Percentiles rank a stretch among this genome's conserved stretches.
These are phyloP conservation scores for Eilema caniola DNA, from an alignment of 2,888 invertebrate species.

Conservation along the genomic window DNA sequence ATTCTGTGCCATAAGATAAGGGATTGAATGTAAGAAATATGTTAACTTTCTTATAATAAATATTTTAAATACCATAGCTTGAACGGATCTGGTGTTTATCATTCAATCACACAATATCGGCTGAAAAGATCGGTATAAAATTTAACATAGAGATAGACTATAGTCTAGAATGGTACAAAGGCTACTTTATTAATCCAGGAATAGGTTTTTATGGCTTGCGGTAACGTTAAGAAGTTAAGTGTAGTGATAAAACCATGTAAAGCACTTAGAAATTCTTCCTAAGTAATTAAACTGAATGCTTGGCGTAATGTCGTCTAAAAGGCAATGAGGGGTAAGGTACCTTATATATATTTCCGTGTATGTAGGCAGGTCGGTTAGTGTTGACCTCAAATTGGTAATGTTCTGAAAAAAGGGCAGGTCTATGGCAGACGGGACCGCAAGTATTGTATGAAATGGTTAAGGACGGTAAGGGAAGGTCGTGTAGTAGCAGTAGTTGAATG, in stretches of 20 bases:
- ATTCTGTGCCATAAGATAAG: not conserved
- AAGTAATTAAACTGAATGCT: not conserved
- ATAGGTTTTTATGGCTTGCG: not conserved
- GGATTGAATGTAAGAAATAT: too few relatives aligned
- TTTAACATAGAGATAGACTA: not conserved
- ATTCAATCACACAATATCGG: not conserved
- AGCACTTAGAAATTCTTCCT: not conserved
- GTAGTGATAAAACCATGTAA: not conserved
- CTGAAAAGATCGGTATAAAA: not conserved
- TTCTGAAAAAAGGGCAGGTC: conserved; percentile 4
- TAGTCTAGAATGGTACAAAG: too few relatives aligned
- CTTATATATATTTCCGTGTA: conserved; percentile 3
- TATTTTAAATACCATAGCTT: not conserved
- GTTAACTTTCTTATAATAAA: too few relatives aligned
- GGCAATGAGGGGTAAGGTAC: not conserved
- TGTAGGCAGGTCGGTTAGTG: not conserved
- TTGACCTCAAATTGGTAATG: not conserved
- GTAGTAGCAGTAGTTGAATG: not conserved
- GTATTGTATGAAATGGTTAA: not conserved
- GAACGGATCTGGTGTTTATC: not conserved
- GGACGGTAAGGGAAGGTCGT: not conserved
- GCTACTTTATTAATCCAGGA: too few relatives aligned
- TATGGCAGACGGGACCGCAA: not conserved
- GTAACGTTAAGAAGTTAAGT: not conserved
- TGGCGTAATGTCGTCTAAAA: not conserved